Base-by-base conservation (phyloP, 1,140 invertebrate species). In the Anastrepha ludens region DNA sequence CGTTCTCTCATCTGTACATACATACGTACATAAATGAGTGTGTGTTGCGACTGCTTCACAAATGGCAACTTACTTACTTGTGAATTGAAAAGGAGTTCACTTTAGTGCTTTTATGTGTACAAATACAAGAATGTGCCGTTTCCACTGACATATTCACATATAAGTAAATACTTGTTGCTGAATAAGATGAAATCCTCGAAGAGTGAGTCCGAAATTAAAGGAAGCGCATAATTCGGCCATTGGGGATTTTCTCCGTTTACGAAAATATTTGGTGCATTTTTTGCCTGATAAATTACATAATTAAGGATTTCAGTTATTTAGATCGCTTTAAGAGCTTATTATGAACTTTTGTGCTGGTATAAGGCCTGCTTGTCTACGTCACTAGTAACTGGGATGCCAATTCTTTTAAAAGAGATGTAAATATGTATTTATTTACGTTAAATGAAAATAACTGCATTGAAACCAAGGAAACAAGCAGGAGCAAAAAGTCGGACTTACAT, bases 1-100 rank as follows among this genome's bases (percentile, higher is more conserved):
- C 29, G 29, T 29, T 29, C 29, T 29, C 29, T 29, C 29, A 29
- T 55, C 9, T 55, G 50, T 55, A 55, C 9, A 55, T 55, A 55
- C 50, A 55, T 55, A 55, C 50, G 9, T 1, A 55, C 50, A 7
- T 55, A 55, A 1, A 55, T 55, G 50, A 1, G 50, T 55, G 6
- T 55, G 11, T 55, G 50, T 55, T 55, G 50, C 50, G 11, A 11
- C 29, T 29, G 29, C 29, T 29, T 55, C 50, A 11, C 50, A 55
- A 8, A 11, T 11, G 11, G 60, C 60, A 62, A 62, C n/a, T 62
- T 62, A 62, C 60, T 62, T 62, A 6, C 60, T 62, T 62, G 15
- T 62, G 60, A 62, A 62, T 62, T 62, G 60, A 62, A 62, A 62
- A 55, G 15, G 60, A 62, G 60, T 62, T 62, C n/a, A 62, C n/a